Evolutionary conservation across 1,140 invertebrate genomes (phyloP).

Genomic region (Drosophila guanche): DNA sequence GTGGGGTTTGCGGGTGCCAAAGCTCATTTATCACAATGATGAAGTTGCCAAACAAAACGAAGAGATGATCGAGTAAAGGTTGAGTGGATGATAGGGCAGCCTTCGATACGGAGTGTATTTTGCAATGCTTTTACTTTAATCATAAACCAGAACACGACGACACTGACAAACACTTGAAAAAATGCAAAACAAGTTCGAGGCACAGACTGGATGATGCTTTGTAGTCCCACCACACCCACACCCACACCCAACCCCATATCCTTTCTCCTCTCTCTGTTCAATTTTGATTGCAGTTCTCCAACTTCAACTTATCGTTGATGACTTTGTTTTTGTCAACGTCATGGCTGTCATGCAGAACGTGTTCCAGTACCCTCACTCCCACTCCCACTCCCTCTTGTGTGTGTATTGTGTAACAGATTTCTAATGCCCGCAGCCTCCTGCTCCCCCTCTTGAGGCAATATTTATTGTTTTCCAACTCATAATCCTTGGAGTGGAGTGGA

Average conservation of each 20-base stretch:
- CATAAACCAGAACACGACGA: constrained; percentile 50
- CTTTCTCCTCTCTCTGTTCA: constrained; percentile 3
- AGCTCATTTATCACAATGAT: constrained; percentile 74
- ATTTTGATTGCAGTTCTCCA: constrained; percentile 63
- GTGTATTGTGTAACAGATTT: constrained; percentile 52
- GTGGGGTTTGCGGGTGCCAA: constrained; percentile 9
- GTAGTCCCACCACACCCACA: neutral
- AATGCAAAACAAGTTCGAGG: constrained; percentile 55
- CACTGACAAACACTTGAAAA: constrained; percentile 44
- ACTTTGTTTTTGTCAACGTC: constrained; percentile 71
- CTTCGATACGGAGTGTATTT: constrained; percentile 42
- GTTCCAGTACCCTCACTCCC: constrained; percentile 34
- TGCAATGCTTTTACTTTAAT: constrained; percentile 66
- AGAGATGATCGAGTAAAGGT: neutral
- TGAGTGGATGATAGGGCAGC: constrained; percentile 12
- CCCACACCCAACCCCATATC: too few relatives aligned
- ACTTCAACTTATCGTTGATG: constrained; percentile 65
- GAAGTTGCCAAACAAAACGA: constrained; percentile 53
- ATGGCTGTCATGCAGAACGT: constrained; percentile 55
- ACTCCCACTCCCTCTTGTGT: too few relatives aligned
- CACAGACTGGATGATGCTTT: constrained; percentile 42
- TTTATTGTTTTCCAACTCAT: constrained; percentile 66
- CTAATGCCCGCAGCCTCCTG: constrained; percentile 7
- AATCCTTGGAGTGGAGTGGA: constrained; percentile 41
- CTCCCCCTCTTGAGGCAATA: constrained; percentile 26